Conservation (phyloP, 1,140 invertebrate genomes). For the Trigoniulus corallinus region DNA sequence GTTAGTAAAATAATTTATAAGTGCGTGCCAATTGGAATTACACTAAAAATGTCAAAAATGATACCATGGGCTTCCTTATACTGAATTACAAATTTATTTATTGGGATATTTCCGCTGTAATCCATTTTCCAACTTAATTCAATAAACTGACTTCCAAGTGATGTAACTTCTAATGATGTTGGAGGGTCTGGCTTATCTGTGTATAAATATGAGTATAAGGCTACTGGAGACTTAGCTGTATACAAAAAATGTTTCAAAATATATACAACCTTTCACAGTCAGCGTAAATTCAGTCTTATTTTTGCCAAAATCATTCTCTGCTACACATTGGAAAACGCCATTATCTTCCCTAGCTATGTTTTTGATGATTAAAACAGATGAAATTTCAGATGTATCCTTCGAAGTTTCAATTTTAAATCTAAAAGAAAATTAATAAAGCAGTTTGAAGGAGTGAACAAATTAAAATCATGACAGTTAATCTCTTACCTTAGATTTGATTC, state of each 20-base stretch:
- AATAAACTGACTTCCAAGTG: conserved; percentile 75
- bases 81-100: conserved; percentile 79
- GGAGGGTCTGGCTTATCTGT: conserved; percentile 85
- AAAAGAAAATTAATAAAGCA: too few species aligned
- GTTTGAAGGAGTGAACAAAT: too few species aligned
- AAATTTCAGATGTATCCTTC: conserved; percentile 37
- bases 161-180: conserved; percentile 71
- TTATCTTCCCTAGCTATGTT: conserved; percentile 75
- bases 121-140: conserved; percentile 85
- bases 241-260: not conserved
- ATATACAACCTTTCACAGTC: conserved; percentile 64
- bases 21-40: not conserved
- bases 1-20: conserved; percentile 1
- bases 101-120: conserved; percentile 87
- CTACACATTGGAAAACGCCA: conserved; percentile 82
- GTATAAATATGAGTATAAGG: conserved; percentile 13
- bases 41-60: conserved; percentile 25
- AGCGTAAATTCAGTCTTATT: conserved; percentile 90
- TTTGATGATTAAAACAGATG: conserved; percentile 76
- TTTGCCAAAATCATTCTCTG: conserved; percentile 84
- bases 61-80: conserved; percentile 78
- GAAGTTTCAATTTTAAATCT: not conserved
- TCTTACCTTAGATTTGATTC: not conserved
- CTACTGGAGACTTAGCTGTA: too few species aligned
- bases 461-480: too few species aligned